Conservation (phyloP, 2,888 invertebrate species). For the Drosophila subsilvestris region DNA sequence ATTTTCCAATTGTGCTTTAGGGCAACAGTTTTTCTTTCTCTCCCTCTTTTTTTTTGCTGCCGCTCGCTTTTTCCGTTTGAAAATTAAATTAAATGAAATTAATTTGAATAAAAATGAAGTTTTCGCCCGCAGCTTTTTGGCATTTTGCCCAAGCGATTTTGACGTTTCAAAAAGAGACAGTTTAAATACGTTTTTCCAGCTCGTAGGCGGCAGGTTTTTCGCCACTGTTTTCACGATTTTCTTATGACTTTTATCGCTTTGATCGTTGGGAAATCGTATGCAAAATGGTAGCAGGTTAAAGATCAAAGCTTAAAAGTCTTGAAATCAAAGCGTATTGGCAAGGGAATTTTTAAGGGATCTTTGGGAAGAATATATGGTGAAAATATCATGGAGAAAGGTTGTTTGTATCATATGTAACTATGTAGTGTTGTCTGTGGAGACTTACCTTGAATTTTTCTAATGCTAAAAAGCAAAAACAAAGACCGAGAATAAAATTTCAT, state of each 20-base stretch:
- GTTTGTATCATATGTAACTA: too few relatives aligned
- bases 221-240: neutral
- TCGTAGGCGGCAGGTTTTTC: neutral
- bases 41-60: constrained; percentile 24
- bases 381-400: too few relatives aligned
- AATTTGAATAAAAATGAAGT: constrained; percentile 32
- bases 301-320: neutral
- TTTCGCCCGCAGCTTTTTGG: constrained; percentile 8
- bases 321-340: neutral
- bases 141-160: neutral
- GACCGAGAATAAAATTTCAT: too few relatives aligned
- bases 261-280: neutral
- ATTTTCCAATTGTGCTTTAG: constrained; percentile 56
- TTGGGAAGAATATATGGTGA: neutral
- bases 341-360: too few relatives aligned
- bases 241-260: neutral
- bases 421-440: too few relatives aligned
- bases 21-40: constrained; percentile 41
- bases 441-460: too few relatives aligned
- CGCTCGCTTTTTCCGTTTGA: constrained; percentile 3
- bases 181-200: neutral
- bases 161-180: neutral
- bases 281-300: neutral
- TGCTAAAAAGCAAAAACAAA: too few relatives aligned
- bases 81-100: constrained; percentile 40